Evolutionary conservation across 2,888 invertebrate genomes (phyloP).

Genomic region (Argyresthia albistria): DNA sequence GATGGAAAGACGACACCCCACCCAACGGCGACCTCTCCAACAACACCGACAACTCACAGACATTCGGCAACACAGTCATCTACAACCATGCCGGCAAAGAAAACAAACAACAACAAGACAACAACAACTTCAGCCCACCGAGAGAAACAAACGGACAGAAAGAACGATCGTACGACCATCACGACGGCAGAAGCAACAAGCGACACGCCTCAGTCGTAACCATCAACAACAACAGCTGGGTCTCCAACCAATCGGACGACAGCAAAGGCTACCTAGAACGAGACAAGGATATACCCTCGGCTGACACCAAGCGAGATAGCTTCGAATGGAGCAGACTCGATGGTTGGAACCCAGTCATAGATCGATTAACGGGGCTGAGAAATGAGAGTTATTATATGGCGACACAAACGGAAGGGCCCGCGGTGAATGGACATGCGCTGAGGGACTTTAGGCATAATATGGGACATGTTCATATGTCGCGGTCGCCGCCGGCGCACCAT

Average conservation of each 20-base stretch:
- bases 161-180: conserved; percentile 29
- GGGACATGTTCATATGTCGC: no score
- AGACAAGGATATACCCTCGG: conserved; percentile 60
- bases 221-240: conserved; percentile 64
- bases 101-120: conserved; percentile 23
- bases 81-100: conserved; percentile 56
- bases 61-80: conserved; percentile 58
- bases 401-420: conserved; percentile 75
- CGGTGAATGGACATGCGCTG: conserved; percentile 49
- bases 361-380: conserved; percentile 84
- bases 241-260: conserved; percentile 63
- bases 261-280: conserved; percentile 62
- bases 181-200: conserved; percentile 40
- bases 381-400: conserved; percentile 96
- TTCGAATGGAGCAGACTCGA: conserved; percentile 74
- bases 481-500: conserved; percentile 63
- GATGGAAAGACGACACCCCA: conserved; percentile 69
- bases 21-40: conserved; percentile 58
- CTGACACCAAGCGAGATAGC: conserved; percentile 63
- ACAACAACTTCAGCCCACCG: conserved; percentile 25
- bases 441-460: conserved; percentile 39
- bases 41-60: conserved; percentile 39
- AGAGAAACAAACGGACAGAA: conserved; percentile 5
- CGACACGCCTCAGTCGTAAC: conserved; percentile 64
- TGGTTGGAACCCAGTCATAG: conserved; percentile 91